These are phyloP conservation scores for Lasioglossum morio DNA, from an alignment of 2,888 invertebrate genomes.

Conservation along the genomic window DNA sequence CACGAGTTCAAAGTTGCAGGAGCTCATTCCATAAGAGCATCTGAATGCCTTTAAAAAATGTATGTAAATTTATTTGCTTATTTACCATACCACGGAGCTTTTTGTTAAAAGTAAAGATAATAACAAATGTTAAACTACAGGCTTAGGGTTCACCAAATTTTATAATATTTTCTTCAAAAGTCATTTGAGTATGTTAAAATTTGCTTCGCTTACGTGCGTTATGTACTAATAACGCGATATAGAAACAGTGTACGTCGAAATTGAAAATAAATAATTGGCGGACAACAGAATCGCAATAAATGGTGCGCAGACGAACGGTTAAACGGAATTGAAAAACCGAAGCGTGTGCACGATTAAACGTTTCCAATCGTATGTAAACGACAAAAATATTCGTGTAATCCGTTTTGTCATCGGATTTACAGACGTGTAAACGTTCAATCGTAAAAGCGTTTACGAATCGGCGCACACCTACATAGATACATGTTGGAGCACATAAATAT, in stretches of 20 bases:
- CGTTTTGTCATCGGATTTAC: not conserved
- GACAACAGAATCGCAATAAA: not conserved
- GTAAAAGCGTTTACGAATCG: not conserved
- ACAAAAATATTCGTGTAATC: not conserved
- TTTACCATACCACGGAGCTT: not conserved
- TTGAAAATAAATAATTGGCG: not conserved
- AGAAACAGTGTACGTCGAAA: not conserved
- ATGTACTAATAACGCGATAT: not conserved
- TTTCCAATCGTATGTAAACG: conserved; percentile 1
- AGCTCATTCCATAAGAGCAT: too few relatives aligned
- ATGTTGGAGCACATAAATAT: not conserved
- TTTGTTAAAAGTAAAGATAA: not conserved
- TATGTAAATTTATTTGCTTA: not conserved
- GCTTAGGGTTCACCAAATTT: not conserved
- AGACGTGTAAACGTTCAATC: not conserved
- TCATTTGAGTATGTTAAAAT: too few relatives aligned
- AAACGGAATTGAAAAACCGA: not conserved
- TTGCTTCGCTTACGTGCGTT: too few relatives aligned
- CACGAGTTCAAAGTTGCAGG: not conserved
- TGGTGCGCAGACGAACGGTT: not conserved
- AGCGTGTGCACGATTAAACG: not conserved
- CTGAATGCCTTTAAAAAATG: too few relatives aligned
- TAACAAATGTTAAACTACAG: not conserved
- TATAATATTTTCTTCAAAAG: too few relatives aligned
- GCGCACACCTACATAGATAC: not conserved